Percentiles rank a stretch among this genome's conserved stretches.
phyloP scores from a whole-genome alignment of 2,113 vertebrate genomes.

The Periophthalmodon schlosseri region DNA sequence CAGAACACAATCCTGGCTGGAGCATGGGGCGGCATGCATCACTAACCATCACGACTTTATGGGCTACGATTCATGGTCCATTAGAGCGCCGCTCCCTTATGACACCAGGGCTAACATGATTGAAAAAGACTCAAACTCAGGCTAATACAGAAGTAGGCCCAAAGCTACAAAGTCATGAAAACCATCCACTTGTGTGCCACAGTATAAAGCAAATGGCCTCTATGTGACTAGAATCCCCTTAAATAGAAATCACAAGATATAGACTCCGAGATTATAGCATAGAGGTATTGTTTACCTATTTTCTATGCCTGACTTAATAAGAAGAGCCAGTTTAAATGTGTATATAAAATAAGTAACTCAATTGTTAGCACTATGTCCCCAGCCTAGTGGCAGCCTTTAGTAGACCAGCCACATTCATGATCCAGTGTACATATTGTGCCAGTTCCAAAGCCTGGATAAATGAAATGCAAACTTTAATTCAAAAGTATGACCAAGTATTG shows the following conservation, averaged over 20 bases:
- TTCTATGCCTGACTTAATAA: neutral
- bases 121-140: slow-evolving; percentile 33
- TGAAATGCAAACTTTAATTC: neutral
- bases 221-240: slow-evolving; percentile 32
- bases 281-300: neutral
- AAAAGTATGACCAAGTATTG: neutral
- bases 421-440: neutral
- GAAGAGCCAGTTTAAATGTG: neutral
- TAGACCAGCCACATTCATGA: neutral
- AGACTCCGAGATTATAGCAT: neutral
- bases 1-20: slow-evolving; percentile 23
- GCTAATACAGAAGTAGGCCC: slow-evolving; percentile 37
- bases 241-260: slow-evolving; percentile 22
- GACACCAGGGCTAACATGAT: slow-evolving; percentile 28
- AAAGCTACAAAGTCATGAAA: slow-evolving; percentile 39
- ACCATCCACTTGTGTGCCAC: slow-evolving; percentile 11
- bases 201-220: slow-evolving; percentile 15
- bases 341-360: neutral
- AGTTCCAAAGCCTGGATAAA: neutral
- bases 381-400: neutral
- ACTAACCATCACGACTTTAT: slow-evolving; percentile 37
- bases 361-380: neutral
- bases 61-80: slow-evolving; percentile 19
- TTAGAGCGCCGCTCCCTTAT: slow-evolving; percentile 32
- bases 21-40: slow-evolving; percentile 35